Evolutionary conservation across 2,888 invertebrate species (phyloP).

Genomic region (Tortrix viridana): DNA sequence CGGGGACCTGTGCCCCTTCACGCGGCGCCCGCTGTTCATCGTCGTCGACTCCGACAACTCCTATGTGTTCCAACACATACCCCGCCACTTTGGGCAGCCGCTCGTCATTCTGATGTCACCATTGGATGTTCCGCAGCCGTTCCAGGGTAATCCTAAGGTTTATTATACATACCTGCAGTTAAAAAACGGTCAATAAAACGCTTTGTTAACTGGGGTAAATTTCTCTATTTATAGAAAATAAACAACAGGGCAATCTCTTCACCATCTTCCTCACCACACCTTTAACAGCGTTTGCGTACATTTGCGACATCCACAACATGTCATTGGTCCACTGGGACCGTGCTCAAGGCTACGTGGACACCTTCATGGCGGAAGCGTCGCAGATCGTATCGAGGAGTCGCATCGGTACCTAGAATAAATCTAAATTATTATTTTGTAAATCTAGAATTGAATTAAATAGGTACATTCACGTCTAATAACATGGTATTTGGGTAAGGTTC

Average conservation of each 20-base stretch:
- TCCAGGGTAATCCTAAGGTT: constrained; percentile 86
- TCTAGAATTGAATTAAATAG: background rate
- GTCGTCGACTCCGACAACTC: constrained; percentile 98
- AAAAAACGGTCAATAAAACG: too few relatives aligned
- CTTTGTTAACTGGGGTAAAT: too few relatives aligned
- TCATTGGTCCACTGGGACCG: constrained; percentile 95
- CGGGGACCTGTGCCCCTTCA: constrained; percentile 96
- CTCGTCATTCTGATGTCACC: constrained; percentile 97
- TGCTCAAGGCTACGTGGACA: constrained; percentile 93
- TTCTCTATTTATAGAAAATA: constrained; percentile 85
- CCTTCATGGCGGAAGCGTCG: constrained; percentile 95
- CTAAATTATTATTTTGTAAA: too few relatives aligned
- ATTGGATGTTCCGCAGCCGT: constrained; percentile 92
- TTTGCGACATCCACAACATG: constrained; percentile 94
- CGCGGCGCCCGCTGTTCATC: constrained; percentile 95
- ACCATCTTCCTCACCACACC: constrained; percentile 98
- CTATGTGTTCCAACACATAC: constrained; percentile 95
- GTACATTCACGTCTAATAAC: background rate
- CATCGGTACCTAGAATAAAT: constrained; percentile 50
- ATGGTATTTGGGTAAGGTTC: too few relatives aligned
- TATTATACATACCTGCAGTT: background rate
- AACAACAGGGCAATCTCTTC: constrained; percentile 93
- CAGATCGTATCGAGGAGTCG: constrained; percentile 91
- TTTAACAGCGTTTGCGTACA: constrained; percentile 95
- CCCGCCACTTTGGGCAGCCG: constrained; percentile 95